phyloP scores from a whole-genome alignment of 23 tunicate species.

The Ascidia mentula region DNA sequence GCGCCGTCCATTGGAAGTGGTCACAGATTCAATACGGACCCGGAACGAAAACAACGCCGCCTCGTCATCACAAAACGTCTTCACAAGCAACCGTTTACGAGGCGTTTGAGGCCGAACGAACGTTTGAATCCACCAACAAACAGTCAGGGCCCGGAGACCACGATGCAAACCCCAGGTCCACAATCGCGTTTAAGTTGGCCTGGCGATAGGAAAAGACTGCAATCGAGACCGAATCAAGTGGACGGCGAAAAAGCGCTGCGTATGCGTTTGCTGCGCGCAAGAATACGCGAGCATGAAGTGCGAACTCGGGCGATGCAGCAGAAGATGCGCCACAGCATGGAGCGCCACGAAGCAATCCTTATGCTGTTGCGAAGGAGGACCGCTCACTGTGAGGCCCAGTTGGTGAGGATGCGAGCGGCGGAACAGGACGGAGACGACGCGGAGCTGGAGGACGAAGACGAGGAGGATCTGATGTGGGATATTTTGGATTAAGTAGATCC shows the following conservation, averaged over 20 bases:
- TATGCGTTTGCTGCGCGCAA: slow-evolving; percentile 21
- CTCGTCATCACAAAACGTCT: neutral
- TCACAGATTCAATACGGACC: neutral
- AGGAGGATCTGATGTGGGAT: slow-evolving; percentile 23
- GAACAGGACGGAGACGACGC: neutral
- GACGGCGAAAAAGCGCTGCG: slow-evolving; percentile 32
- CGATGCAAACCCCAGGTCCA: neutral
- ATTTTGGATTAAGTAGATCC: neutral
- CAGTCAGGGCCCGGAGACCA: too few relatives aligned
- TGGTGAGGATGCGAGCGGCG: slow-evolving; percentile 15
- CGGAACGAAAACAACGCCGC: neutral
- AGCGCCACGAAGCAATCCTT: slow-evolving; percentile 43
- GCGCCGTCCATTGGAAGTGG: neutral
- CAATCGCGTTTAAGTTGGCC: neutral
- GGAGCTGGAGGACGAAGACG: neutral
- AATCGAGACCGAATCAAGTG: neutral
- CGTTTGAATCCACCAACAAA: too few relatives aligned
- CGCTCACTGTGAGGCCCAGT: slow-evolving; percentile 28
- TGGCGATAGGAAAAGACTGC: neutral
- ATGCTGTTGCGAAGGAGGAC: slow-evolving; percentile 26
- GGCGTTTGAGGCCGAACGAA: neutral
- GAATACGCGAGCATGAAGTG: slow-evolving; percentile 38
- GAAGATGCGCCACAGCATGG: slow-evolving; percentile 34
- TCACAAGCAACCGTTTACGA: neutral
- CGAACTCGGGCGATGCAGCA: slow-evolving; percentile 35